phyloP scores from a whole-genome alignment of 2,888 invertebrate species.

The Luperina nickerlii region DNA sequence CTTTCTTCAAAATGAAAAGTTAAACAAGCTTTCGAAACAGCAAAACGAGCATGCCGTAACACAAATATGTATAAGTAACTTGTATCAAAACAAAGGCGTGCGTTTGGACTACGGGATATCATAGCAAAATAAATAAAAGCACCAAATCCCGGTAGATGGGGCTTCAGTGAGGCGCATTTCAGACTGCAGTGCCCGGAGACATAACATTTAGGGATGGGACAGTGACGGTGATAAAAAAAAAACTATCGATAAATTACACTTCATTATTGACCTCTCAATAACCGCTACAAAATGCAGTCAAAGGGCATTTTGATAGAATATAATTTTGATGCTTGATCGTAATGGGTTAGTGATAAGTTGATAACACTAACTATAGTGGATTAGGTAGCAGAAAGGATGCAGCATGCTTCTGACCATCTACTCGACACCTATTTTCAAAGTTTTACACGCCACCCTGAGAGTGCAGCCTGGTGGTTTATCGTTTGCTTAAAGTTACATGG shows the following conservation, averaged over 20 bases:
- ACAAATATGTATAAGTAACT: slow-evolving; percentile 30
- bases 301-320: not conserved
- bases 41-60: slow-evolving; percentile 34
- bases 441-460: not conserved
- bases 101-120: slow-evolving; percentile 42
- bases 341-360: too few relatives aligned
- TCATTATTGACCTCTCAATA: too few relatives aligned
- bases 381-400: not conserved
- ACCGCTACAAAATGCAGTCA: too few relatives aligned
- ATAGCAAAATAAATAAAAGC: slow-evolving; percentile 70
- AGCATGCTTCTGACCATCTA: too few relatives aligned
- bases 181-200: slow-evolving; percentile 72
- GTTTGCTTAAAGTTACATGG: not conserved
- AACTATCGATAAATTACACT: slow-evolving; percentile 75
- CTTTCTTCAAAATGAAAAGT: slow-evolving; percentile 2
- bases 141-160: slow-evolving; percentile 68
- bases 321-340: not conserved
- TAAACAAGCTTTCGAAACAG: slow-evolving; percentile 13
- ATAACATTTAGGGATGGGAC: slow-evolving; percentile 68
- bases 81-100: slow-evolving; percentile 59
- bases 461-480: not conserved
- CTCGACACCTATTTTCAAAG: not conserved
- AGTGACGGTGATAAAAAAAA: not conserved
- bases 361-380: not conserved
- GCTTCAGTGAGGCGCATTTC: slow-evolving; percentile 72